Percentiles rank a stretch among this genome's conserved stretches.
phyloP scores from a whole-genome alignment of 1,140 invertebrate genomes.

The Bathynomus jamesi region DNA sequence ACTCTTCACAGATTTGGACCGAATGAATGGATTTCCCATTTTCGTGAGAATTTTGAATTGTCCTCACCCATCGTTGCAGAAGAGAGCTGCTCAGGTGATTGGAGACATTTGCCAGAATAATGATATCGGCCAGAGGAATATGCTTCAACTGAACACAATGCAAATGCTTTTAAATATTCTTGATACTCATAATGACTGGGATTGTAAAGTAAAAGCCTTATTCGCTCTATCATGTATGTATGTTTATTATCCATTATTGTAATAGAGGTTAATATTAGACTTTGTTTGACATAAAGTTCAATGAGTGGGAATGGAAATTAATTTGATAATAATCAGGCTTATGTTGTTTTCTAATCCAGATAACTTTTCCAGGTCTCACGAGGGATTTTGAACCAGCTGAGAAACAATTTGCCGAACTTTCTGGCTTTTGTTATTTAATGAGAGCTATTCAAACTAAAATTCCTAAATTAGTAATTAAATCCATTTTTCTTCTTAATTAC shows the following conservation, averaged over 20 bases:
- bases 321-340: too few relatives aligned
- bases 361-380: slow-evolving; percentile 50
- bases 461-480: slow-evolving; percentile 58
- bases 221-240: slow-evolving; percentile 67
- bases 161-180: slow-evolving; percentile 57
- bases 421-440: slow-evolving; percentile 56
- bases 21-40: slow-evolving; percentile 65
- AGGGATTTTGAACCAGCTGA: slow-evolving; percentile 53
- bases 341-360: not conserved
- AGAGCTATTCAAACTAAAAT: slow-evolving; percentile 53
- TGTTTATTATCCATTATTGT: not conserved
- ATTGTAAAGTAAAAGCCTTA: slow-evolving; percentile 57
- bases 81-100: slow-evolving; percentile 56
- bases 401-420: slow-evolving; percentile 51
- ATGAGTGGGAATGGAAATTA: too few relatives aligned
- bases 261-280: not conserved
- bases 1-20: slow-evolving; percentile 60
- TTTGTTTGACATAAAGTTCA: not conserved
- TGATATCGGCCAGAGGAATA: slow-evolving; percentile 59
- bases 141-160: slow-evolving; percentile 56
- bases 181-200: slow-evolving; percentile 51
- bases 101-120: slow-evolving; percentile 71
- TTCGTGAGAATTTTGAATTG: slow-evolving; percentile 58
- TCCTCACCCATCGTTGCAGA: slow-evolving; percentile 53
- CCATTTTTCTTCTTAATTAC: slow-evolving; percentile 57